Evolutionary conservation across 2,888 invertebrate genomes (phyloP).

Genomic region (Tetragonisca angustula): DNA sequence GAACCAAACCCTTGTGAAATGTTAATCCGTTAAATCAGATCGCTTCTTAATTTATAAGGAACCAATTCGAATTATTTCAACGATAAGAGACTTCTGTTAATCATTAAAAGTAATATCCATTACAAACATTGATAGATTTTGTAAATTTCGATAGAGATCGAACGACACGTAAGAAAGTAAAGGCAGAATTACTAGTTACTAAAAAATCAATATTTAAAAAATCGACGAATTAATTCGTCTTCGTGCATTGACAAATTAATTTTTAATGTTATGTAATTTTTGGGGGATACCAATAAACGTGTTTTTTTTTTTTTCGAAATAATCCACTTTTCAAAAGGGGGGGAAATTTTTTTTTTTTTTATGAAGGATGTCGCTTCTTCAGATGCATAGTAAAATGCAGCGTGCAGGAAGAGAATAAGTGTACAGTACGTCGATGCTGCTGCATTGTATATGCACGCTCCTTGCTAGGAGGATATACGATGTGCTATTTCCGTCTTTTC

Average conservation of each 20-base stretch:
- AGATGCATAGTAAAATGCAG: background rate
- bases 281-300: no score
- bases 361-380: background rate
- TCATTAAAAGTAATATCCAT: background rate
- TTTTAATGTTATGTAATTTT: background rate
- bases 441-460: slow-evolving; percentile 2
- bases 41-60: background rate
- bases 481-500: slow-evolving; percentile 17
- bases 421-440: background rate
- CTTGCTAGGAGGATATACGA: slow-evolving; percentile 6
- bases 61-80: background rate
- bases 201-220: no score
- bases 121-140: background rate
- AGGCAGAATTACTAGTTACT: no score
- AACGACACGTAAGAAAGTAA: no score
- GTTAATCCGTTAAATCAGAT: background rate
- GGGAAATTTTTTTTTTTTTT: background rate
- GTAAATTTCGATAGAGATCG: no score
- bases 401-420: background rate
- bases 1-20: no score
- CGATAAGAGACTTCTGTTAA: background rate
- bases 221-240: background rate
- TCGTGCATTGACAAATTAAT: background rate
- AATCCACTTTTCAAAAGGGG: no score
- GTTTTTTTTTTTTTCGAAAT: no score